phyloP scores from a whole-genome alignment of 2,113 vertebrate species.

The Tonatia bakeri region DNA sequence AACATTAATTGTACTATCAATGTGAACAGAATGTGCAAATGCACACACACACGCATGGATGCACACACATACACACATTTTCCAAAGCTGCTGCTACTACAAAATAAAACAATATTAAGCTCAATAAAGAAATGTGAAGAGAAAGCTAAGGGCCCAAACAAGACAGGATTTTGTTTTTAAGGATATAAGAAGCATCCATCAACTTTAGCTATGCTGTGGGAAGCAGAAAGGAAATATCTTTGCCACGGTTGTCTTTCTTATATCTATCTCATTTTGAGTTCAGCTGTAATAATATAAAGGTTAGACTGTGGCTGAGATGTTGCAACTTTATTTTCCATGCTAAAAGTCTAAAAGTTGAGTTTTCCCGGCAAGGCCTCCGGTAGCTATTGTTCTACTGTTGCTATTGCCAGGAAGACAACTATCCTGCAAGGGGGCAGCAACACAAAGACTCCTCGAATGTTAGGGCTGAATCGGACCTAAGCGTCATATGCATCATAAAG shows the following conservation, averaged over 20 bases:
- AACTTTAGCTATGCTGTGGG: background rate
- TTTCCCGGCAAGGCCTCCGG: background rate
- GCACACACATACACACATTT: background rate
- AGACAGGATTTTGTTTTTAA: background rate
- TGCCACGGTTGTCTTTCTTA: background rate
- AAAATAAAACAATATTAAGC: conserved; percentile 73
- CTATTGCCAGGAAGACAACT: background rate
- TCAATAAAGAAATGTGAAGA: conserved; percentile 64
- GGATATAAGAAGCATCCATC: background rate
- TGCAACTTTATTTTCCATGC: background rate
- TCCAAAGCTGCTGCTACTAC: conserved; percentile 65
- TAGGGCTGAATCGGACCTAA: background rate
- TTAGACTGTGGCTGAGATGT: background rate
- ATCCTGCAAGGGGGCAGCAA: background rate
- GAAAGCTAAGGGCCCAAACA: conserved; percentile 37
- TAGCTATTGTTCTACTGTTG: conserved; percentile 20
- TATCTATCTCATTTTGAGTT: background rate
- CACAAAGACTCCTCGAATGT: background rate
- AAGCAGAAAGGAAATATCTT: conserved; percentile 10
- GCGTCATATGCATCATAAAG: background rate
- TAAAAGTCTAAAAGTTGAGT: conserved; percentile 15
- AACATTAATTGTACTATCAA: conserved; percentile 83
- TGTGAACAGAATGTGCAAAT: conserved; percentile 72
- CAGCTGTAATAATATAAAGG: background rate
- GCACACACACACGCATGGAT: background rate